A percentile compares a stretch with the other conserved stretches of the same genome.
Evolutionary conservation across 1,140 invertebrate genomes (phyloP).

Genomic region (Drosophila persimilis): DNA sequence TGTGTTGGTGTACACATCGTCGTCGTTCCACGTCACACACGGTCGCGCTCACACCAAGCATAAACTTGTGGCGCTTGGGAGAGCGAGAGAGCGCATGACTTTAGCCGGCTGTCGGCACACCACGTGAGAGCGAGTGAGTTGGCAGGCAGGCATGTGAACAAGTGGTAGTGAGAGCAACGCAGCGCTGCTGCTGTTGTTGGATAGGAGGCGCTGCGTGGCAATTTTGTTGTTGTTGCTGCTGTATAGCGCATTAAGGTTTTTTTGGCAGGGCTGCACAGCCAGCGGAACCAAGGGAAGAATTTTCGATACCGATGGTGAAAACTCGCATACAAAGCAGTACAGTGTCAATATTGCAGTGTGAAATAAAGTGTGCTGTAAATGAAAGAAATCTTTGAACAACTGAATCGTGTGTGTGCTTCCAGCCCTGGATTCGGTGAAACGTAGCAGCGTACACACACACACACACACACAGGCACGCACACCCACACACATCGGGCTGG

Average conservation of each 20-base stretch:
- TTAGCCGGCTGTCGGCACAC: conserved; percentile 41
- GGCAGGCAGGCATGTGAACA: conserved; percentile 48
- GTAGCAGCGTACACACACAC: conserved; percentile 33
- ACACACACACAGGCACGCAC: conserved; percentile 12
- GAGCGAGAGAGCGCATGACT: conserved; percentile 47
- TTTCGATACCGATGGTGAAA: too few relatives aligned
- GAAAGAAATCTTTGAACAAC: neutral
- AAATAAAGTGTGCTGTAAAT: too few relatives aligned
- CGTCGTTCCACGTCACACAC: conserved; percentile 5
- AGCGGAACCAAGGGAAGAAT: conserved; percentile 5
- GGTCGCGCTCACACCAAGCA: conserved; percentile 28
- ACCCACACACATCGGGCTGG: conserved; percentile 17
- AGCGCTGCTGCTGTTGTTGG: conserved; percentile 31
- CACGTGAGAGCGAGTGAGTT: conserved; percentile 33
- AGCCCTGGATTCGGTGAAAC: conserved; percentile 51
- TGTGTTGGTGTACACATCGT: conserved; percentile 3
- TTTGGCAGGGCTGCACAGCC: conserved; percentile 10
- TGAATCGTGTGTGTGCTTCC: neutral
- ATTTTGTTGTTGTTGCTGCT: conserved; percentile 38
- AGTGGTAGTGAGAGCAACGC: conserved; percentile 45
- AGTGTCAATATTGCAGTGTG: too few relatives aligned
- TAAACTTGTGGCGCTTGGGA: conserved; percentile 59
- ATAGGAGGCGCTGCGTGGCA: conserved; percentile 62
- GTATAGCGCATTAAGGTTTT: neutral
- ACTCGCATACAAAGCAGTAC: too few relatives aligned